A percentile compares a stretch with the other conserved stretches of the same genome.
These are phyloP conservation scores for Drosophila histrio DNA, from an alignment of 2,888 invertebrate species.

Conservation along the genomic window DNA sequence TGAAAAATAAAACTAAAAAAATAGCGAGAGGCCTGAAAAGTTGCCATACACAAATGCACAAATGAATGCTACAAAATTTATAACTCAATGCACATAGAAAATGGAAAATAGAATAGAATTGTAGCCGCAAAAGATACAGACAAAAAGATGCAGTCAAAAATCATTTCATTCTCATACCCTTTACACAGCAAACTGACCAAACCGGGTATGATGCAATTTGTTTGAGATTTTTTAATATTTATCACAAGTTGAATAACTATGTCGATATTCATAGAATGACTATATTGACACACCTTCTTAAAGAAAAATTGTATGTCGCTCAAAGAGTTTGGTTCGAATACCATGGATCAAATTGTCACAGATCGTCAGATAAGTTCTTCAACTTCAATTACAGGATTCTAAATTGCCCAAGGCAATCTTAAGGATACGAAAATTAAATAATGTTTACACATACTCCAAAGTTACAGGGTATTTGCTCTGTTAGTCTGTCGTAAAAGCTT, in stretches of 20 bases:
- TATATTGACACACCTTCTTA: neutral
- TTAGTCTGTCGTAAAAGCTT: neutral
- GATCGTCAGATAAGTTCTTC: too few species aligned
- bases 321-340: too few species aligned
- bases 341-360: too few species aligned
- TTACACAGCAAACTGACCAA: neutral
- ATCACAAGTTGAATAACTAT: neutral
- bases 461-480: neutral
- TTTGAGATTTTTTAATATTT: too few species aligned
- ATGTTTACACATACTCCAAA: neutral
- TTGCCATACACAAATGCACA: constrained; percentile 48
- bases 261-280: neutral
- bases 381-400: too few species aligned
- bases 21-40: constrained; percentile 38
- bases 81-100: constrained; percentile 74
- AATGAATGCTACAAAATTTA: constrained; percentile 69
- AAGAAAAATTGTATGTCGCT: too few species aligned
- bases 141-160: constrained; percentile 39
- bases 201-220: neutral
- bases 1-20: constrained; percentile 47
- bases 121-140: constrained; percentile 22
- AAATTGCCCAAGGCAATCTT: neutral
- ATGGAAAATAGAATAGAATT: constrained; percentile 37
- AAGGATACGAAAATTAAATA: neutral
- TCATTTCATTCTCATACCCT: constrained; percentile 35